A percentile compares a stretch with the other conserved stretches of the same genome.
phyloP scores from a whole-genome alignment of 2,113 vertebrate genomes.

The Beaufortia kweichowensis region DNA sequence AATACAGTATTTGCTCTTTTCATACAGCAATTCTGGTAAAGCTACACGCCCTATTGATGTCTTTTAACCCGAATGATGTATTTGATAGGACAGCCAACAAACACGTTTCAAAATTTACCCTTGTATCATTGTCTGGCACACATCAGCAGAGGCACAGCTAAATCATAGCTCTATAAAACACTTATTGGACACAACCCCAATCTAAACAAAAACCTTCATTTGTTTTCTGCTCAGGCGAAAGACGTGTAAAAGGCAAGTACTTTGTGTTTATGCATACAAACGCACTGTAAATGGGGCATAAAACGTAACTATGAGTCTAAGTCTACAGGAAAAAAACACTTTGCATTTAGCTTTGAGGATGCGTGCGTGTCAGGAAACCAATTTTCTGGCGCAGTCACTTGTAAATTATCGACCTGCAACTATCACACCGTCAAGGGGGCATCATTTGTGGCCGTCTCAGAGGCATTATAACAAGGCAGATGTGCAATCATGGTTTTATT shows the following conservation, averaged over 20 bases:
- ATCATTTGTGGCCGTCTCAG: slow-evolving; percentile 16
- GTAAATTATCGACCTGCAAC: slow-evolving; percentile 4
- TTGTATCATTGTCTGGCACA: not conserved
- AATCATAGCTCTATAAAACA: slow-evolving; percentile 59
- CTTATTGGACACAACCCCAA: slow-evolving; percentile 18
- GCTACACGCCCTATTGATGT: not conserved
- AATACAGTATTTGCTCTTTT: not conserved
- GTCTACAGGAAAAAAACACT: no score
- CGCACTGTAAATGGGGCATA: not conserved
- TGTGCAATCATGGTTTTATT: slow-evolving; percentile 29
- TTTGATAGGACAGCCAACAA: not conserved
- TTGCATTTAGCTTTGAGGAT: not conserved
- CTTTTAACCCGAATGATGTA: not conserved
- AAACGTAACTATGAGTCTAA: not conserved
- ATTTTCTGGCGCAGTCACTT: not conserved
- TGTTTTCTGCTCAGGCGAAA: not conserved
- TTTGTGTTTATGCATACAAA: not conserved
- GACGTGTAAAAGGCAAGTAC: not conserved
- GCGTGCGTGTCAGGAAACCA: not conserved
- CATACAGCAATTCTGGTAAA: not conserved
- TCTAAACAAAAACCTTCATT: not conserved
- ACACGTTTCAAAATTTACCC: slow-evolving; percentile 54
- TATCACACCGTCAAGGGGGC: slow-evolving; percentile 29
- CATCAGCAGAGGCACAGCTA: slow-evolving; percentile 32
- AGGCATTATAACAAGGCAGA: slow-evolving; percentile 38